These are phyloP conservation scores for Sialis fuliginosa DNA, from an alignment of 2,888 invertebrate species.

Conservation along the genomic window DNA sequence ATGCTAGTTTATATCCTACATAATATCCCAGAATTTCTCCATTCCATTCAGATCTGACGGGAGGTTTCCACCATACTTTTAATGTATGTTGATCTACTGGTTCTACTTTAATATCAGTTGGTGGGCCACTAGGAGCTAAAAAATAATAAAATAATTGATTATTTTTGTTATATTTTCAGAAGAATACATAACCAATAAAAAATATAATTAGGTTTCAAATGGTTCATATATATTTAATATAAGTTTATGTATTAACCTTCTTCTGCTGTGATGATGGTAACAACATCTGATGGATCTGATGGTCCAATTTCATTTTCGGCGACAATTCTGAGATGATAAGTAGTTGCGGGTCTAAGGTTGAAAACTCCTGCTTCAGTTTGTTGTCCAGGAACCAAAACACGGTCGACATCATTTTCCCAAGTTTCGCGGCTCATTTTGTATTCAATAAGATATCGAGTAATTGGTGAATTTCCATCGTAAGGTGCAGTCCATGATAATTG, in stretches of 20 bases:
- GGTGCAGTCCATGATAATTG: conserved; percentile 86
- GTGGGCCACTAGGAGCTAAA: conserved; percentile 58
- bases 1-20: conserved; percentile 73
- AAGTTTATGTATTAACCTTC: conserved; percentile 33
- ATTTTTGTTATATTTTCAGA: neutral
- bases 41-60: conserved; percentile 77
- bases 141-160: neutral
- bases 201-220: conserved; percentile 1
- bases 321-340: conserved; percentile 81
- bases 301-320: conserved; percentile 87
- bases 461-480: conserved; percentile 80
- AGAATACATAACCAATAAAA: neutral
- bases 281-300: conserved; percentile 84
- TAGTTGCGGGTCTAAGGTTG: conserved; percentile 76
- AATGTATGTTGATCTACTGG: conserved; percentile 75
- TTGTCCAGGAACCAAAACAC: conserved; percentile 77
- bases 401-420: conserved; percentile 73
- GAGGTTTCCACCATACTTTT: conserved; percentile 81
- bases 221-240: neutral
- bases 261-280: conserved; percentile 89
- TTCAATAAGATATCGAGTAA: conserved; percentile 77
- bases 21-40: conserved; percentile 83
- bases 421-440: conserved; percentile 72
- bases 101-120: conserved; percentile 69
- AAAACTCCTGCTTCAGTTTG: conserved; percentile 80